Percentiles rank a stretch among this genome's conserved stretches.
Conservation (phyloP, 2,113 vertebrate species). For the Galbula dea region DNA sequence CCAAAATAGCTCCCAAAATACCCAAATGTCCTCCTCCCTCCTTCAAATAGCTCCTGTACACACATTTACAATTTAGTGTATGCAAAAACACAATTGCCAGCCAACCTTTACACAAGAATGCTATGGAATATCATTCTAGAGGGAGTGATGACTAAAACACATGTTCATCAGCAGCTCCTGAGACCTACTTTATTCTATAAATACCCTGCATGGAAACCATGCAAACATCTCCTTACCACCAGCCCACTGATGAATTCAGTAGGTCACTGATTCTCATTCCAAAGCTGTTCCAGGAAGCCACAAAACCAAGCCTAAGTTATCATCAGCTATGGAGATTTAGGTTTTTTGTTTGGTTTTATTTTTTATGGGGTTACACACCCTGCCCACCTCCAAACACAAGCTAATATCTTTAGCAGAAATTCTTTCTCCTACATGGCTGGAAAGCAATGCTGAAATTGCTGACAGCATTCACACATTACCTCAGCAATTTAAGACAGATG, state of each 20-base stretch:
- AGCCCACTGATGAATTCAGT: neutral
- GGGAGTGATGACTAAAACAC: conserved; percentile 35
- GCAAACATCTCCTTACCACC: neutral
- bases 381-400: neutral
- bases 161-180: conserved; percentile 30
- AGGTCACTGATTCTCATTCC: neutral
- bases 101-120: neutral
- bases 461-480: neutral
- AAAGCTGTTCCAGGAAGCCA: conserved; percentile 22
- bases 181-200: conserved; percentile 51
- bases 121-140: conserved; percentile 1
- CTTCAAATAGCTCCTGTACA: neutral
- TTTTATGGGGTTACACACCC: neutral
- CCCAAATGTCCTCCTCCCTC: neutral
- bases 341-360: neutral
- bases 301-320: neutral
- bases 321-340: neutral
- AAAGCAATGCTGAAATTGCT: neutral
- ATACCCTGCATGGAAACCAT: conserved; percentile 32
- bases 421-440: neutral
- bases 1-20: neutral
- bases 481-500: neutral
- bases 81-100: conserved; percentile 14
- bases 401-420: conserved; percentile 11
- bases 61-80: conserved; percentile 19